Conservation (phyloP, 2,797 vertebrate genomes). For the Acanthurus leucopareius region DNA sequence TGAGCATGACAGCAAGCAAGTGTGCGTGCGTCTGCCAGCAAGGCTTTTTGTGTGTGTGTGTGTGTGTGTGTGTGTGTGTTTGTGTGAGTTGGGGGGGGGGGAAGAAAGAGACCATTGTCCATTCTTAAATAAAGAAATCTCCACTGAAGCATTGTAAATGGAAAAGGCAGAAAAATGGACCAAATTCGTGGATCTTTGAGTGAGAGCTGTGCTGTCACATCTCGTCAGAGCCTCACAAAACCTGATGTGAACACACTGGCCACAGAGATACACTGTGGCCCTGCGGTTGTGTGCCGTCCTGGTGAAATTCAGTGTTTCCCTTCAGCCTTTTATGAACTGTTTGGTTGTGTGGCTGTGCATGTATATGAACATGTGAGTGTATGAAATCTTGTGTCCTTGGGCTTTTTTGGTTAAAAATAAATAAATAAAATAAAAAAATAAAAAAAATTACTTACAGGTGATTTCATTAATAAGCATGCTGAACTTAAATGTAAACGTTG, state of each 20-base stretch:
- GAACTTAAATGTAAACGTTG: too few relatives aligned
- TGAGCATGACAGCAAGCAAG: constrained; percentile 85
- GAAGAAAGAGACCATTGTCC: constrained; percentile 89
- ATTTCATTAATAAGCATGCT: too few relatives aligned
- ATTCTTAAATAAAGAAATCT: constrained; percentile 94
- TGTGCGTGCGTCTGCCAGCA: constrained; percentile 77
- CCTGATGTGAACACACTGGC: constrained; percentile 83
- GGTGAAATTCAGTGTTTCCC: constrained; percentile 68
- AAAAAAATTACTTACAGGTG: too few relatives aligned
- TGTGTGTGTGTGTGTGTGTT: constrained; percentile 48
- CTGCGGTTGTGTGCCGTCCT: constrained; percentile 66
- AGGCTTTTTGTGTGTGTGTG: constrained; percentile 69
- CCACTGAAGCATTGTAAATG: constrained; percentile 95
- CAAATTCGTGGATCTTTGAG: constrained; percentile 85
- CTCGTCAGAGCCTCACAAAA: constrained; percentile 87
- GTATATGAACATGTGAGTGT: background rate
- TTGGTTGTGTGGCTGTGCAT: constrained; percentile 12
- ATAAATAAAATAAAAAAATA: background rate
- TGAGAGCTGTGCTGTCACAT: constrained; percentile 88
- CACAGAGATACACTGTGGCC: constrained; percentile 78
- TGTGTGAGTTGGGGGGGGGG: constrained; percentile 47
- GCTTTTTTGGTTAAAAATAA: background rate
- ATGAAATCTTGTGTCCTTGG: background rate
- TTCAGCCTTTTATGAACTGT: constrained; percentile 32
- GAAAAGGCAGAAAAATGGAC: constrained; percentile 92